Evolutionary conservation across 2,113 vertebrate species (phyloP), one percentile per base, ranked within the genome.

Genomic region (Chunga burmeisteri): DNA sequence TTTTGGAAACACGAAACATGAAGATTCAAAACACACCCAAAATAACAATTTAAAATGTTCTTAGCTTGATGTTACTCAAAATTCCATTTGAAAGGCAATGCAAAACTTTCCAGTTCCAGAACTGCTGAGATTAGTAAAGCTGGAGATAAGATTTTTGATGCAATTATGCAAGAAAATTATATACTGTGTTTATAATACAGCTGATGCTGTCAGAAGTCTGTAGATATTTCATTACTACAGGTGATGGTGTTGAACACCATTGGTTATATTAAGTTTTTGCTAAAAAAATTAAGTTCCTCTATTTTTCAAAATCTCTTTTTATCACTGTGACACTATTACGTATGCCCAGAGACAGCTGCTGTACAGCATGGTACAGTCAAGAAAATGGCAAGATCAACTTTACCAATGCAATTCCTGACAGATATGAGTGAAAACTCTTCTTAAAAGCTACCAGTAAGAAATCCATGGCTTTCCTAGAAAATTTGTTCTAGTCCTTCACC

Each of bases 331-430:
- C 62, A 20, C 55, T 63, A 74, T 30, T 56, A 10, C 52, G 63
- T 47, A 42, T 71, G 82, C 77, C 68, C 68, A 40, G 63, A 86
- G 87, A 81, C 81, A 94, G 91, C 86, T 94, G 88, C 88, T 88
- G 50, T 32, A 42, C 38, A 42, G 46, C 0, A 29, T 14, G 30
- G 27, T 36, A 75, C 80, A 81, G 96, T 88, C 88, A 85, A 58
- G 90, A 86, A 26, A 92, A 53, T 16, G 18, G 88, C 80, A 94
- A 67, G 56, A 77, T 70, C 73, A 68, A 3, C 66, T 63, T 70
- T 56, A 94, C 92, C 93, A 70, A 30, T 65, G 74, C 63, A 29
- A 32, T 4, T 72, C 61, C 81, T 85, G 84, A 89, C 93, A 90
- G 70, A 55, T 65, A 61, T 72, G 83, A 81, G 38, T 40, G 74